Evolutionary conservation across 2,888 invertebrate species (phyloP), one percentile per base, ranked within the genome.

Genomic region (Cephus sareptanus): DNA sequence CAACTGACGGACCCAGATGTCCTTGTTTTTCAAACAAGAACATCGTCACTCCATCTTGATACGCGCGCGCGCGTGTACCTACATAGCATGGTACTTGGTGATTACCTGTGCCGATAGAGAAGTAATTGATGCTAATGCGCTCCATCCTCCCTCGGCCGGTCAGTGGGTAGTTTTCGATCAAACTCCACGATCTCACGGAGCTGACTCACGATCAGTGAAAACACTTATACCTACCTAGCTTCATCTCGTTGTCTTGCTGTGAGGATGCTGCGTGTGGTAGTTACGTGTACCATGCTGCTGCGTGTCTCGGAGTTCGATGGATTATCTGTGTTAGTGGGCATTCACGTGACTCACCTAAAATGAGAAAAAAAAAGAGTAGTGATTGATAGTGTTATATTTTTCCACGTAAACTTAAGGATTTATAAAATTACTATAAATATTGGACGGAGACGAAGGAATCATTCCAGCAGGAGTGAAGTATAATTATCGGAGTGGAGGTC

Each of bases 51-150:
- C 23, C 23, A 56, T 56, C 40, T 56, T 56, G 40, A 56, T 56
- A 56, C 15, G 6, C 23, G 40, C 40, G 40, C 40, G 15, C 35
- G 75, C 33, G 56, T 56, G 73, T 77, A 40, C 23, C 56, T 75
- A 71, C 56, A 37, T 77, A 76, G 71, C 71, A 31, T 71, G 34
- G 78, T 81, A 81, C 78, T 79, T 79, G 80, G 77, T 82, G 81
- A 81, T 83, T 83, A 79, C 81, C 76, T 79, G 77, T 75, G 76
- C 76, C 82, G 81, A 82, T 83, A 81, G 74, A 56, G 40, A 81
- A 83, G 81, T 82, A 83, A 83, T 83, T 83, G 83, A 83, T 82
- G 83, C 80, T 83, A 82, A 83, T 82, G 77, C 78, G 78, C 77
- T 78, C 76, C 37, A 34, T 31, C 69, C 33, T 76, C 75, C 33